These are phyloP conservation scores for Pionites leucogaster DNA, from an alignment of 2,113 vertebrate species.

Conservation along the genomic window DNA sequence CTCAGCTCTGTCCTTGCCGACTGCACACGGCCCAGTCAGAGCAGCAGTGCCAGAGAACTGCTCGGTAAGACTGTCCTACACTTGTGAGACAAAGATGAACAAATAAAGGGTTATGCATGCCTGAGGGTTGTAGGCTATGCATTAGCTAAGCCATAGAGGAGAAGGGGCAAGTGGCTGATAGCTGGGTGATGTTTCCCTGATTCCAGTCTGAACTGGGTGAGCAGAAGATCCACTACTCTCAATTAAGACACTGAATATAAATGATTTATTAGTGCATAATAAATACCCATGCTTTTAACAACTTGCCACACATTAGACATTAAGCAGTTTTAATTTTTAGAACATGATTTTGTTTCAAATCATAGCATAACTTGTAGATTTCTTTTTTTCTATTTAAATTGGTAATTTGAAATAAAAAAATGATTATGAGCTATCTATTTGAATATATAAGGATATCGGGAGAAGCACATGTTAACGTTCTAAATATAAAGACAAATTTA, in stretches of 20 bases:
- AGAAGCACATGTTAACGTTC: background rate
- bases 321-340: background rate
- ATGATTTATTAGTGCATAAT: background rate
- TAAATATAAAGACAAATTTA: background rate
- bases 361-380: accelerated
- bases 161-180: background rate
- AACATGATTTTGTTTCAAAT: background rate
- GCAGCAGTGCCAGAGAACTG: background rate
- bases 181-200: background rate
- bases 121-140: background rate
- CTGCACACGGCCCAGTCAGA: accelerated
- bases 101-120: accelerated
- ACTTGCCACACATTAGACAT: background rate
- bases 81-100: no score
- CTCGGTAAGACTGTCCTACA: background rate
- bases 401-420: background rate
- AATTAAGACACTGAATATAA: background rate
- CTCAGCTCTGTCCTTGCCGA: accelerated
- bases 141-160: background rate
- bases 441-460: accelerated
- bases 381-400: background rate
- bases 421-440: background rate
- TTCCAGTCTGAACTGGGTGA: background rate
- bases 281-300: background rate
- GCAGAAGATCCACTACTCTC: background rate